Evolutionary conservation across 2,797 vertebrate genomes (phyloP).

Genomic region (Poeciliopsis paucimaculata): DNA sequence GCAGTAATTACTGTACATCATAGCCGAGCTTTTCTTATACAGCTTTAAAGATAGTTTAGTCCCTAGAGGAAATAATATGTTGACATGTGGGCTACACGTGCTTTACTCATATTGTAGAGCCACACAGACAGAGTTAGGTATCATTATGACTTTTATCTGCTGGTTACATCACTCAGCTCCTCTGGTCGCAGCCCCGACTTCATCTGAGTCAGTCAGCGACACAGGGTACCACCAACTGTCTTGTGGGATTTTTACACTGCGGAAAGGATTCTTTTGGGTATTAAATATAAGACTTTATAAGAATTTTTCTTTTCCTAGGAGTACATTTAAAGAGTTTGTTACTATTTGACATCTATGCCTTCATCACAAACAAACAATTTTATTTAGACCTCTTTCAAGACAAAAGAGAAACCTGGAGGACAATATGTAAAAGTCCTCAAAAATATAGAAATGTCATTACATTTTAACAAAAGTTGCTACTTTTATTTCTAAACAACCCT

Average conservation of each 20-base stretch:
- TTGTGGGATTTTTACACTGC: conserved; percentile 20
- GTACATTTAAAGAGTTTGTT: too few species aligned
- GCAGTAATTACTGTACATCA: conserved; percentile 62
- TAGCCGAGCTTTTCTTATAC: conserved; percentile 64
- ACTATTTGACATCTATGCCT: too few species aligned
- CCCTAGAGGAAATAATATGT: conserved; percentile 61
- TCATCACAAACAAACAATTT: too few species aligned
- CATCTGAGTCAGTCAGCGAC: conserved; percentile 66
- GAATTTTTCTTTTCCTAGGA: too few species aligned
- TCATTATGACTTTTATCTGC: conserved; percentile 73
- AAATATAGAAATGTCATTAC: too few species aligned
- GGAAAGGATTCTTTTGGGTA: background rate
- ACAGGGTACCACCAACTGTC: conserved; percentile 21
- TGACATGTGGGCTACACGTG: conserved; percentile 58
- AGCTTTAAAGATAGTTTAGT: conserved; percentile 67
- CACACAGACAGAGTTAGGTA: conserved; percentile 46
- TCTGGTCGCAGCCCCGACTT: conserved; percentile 60
- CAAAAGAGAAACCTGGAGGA: too few species aligned
- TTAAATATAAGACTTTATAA: background rate
- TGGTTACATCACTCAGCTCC: conserved; percentile 70
- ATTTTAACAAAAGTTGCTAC: too few species aligned
- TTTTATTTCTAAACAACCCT: too few species aligned
- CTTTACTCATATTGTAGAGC: conserved; percentile 51
- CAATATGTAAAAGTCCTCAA: too few species aligned
- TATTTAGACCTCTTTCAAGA: too few species aligned